Base-by-base conservation (phyloP, 2,888 invertebrate species). In the Brachypalpus laphriformis region DNA sequence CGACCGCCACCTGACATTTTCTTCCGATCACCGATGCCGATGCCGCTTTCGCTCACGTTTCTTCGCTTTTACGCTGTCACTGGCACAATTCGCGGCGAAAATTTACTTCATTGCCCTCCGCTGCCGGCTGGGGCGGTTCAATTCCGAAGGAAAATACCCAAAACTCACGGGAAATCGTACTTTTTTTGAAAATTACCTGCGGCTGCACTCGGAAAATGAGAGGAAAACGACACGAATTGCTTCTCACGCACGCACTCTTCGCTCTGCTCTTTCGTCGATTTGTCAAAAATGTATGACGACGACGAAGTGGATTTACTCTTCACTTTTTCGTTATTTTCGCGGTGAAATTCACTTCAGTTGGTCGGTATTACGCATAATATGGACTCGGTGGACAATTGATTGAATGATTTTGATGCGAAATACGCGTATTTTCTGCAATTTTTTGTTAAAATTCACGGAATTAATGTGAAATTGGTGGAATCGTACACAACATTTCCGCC, bases 1-100 rank as follows among this genome's bases (percentile, higher is more conserved):
- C 91, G 90, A 77, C 91, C 91, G 59, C 91, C 91, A 57, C 91
- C 91, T 82, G 91, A 90, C 91, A 91, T 91, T 74, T 75, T 87
- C 40, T 51, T 40, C 28, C 25, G 25, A 25, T n/a, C n/a, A n/a
- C n/a, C n/a, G n/a, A n/a, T n/a, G n/a, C n/a, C n/a, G n/a, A n/a
- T n/a, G n/a, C 47, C 22, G 31, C 63, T 47, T 63, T 61, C 63
- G 28, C 31, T 59, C 9, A 25, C 14, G 61, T 61, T 72, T 8
- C 37, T 28, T 74, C 42, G 28, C 20, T 42, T 78, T 37, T 45
- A 54, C 34, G 28, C 34, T 56, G 34, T 45, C 28, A 25, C 28
- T 74, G 31, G 56, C 65, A 45, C 25, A 63, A 45, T 34, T 20
- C 7, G 14, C 37, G 56, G 51, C 16, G 59, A 56, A 37, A 51